Percentiles rank a stretch among this genome's conserved stretches.
Evolutionary conservation across 1,140 invertebrate genomes (phyloP).

Genomic region (Sitodiplosis mosellana): DNA sequence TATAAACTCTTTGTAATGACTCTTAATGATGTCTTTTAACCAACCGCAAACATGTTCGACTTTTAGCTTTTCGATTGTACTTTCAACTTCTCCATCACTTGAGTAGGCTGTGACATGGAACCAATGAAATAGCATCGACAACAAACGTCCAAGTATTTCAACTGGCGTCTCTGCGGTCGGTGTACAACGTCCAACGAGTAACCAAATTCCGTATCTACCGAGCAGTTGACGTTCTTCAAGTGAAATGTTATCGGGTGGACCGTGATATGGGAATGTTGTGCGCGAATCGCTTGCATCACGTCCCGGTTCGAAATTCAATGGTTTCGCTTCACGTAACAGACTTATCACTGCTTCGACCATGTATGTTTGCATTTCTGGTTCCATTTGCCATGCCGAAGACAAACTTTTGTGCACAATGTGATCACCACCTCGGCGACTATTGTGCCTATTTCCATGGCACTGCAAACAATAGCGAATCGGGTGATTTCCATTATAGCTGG

Average conservation of each 20-base stretch:
- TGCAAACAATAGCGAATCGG: conserved; percentile 87
- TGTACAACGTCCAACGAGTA: conserved; percentile 84
- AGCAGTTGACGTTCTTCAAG: conserved; percentile 73
- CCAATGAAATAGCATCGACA: conserved; percentile 97
- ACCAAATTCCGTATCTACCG: conserved; percentile 89
- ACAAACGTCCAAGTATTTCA: conserved; percentile 74
- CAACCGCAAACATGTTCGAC: conserved; percentile 83
- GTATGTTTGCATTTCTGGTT: conserved; percentile 77
- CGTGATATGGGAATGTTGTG: conserved; percentile 6
- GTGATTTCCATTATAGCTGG: conserved; percentile 86
- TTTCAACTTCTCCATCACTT: conserved; percentile 78
- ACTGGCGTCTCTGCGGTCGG: conserved; percentile 67
- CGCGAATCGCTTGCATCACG: conserved; percentile 12
- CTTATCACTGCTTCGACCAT: conserved; percentile 93
- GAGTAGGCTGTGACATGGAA: conserved; percentile 94
- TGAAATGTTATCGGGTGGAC: conserved; percentile 35
- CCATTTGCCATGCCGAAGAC: conserved; percentile 70
- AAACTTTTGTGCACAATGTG: conserved; percentile 80
- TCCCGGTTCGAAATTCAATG: conserved; percentile 42
- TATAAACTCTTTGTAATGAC: conserved; percentile 65
- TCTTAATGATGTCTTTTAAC: conserved; percentile 68
- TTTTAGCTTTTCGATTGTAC: conserved; percentile 79
- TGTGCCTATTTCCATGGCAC: conserved; percentile 77
- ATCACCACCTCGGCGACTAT: conserved; percentile 63
- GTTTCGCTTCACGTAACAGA: conserved; percentile 62